Base-by-base conservation (phyloP, 1,140 invertebrate genomes). In the Mya arenaria region DNA sequence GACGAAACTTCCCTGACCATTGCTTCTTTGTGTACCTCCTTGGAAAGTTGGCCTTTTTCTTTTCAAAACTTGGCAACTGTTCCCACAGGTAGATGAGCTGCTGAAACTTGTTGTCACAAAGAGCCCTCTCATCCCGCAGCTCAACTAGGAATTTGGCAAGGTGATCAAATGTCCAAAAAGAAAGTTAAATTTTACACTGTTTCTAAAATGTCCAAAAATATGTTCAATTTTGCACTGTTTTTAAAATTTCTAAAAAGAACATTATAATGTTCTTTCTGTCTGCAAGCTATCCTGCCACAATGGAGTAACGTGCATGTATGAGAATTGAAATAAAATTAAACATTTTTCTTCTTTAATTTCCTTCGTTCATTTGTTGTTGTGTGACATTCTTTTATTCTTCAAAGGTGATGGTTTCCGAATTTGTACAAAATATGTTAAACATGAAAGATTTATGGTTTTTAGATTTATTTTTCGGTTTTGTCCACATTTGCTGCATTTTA, bases 401-500 rank as follows among this genome's bases (percentile, higher is more conserved):
- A 23, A 68, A 68, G 30, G 37, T 39, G 63, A 41, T 41, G 36
- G 8, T 41, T 68, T 68, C 34, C 30, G 34, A 68, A 39, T 41
- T 63, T 63, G 15, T 1, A 17, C 60, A 68, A 41, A 4, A 68
- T 41, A 68, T 39, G 23, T 39, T 68, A 5, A 68, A 68, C 34
- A 41, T 68, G 37, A 15, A 68, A 1, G 63, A 15, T 68, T 68
- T 68, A 41, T 68, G 34, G 5, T 36, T 68, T 1, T 6, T 41
- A 19, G 37, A 68, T 28, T 68, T n/a, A n/a, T 68, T 41, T 68
- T 68, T 41, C 34, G 23, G 48, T 68, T 68, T 5, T 68, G 13
- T 39, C 63, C 37, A 41, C 63, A 68, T 68, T 37, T 68, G 37
- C 63, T 68, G 37, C 63, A 68, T 41, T 68, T 68, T 13, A 68